Evolutionary conservation across 35 echinoderm and acorn worm genomes (phyloP).

Genomic region (Lytechinus variegatus): DNA sequence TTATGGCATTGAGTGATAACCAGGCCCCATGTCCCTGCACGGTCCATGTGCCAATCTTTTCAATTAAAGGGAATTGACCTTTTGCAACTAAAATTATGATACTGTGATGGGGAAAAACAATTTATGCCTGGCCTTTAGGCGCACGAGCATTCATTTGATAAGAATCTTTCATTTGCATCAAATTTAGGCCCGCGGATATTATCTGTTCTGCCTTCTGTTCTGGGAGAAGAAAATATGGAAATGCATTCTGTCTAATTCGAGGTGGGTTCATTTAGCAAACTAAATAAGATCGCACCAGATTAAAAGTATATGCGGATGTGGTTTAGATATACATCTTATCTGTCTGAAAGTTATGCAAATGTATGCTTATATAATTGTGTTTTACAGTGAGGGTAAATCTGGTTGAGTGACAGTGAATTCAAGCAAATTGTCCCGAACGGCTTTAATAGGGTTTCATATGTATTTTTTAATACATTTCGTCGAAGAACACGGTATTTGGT

Average conservation of each 20-base stretch:
- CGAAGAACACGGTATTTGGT: too few species aligned
- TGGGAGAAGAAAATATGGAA: not conserved
- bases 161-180: slow-evolving; percentile 37
- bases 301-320: not conserved
- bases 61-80: slow-evolving; percentile 45
- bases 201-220: slow-evolving; percentile 16
- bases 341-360: too few species aligned
- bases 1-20: too few species aligned
- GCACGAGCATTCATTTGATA: not conserved
- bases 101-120: slow-evolving; percentile 15
- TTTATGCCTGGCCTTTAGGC: slow-evolving; percentile 27
- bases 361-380: too few species aligned
- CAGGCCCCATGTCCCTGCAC: not conserved
- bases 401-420: too few species aligned
- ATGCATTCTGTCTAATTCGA: not conserved
- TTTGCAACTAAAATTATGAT: slow-evolving; percentile 35
- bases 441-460: too few species aligned
- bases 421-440: too few species aligned
- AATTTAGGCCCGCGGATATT: not conserved
- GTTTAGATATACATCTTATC: not conserved
- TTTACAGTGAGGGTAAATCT: too few species aligned
- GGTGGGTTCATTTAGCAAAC: not conserved
- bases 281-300: not conserved
- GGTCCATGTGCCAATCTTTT: slow-evolving; percentile 30
- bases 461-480: too few species aligned